Conservation (phyloP, 2,888 invertebrate species). For the Lepidochrysops patricia region DNA sequence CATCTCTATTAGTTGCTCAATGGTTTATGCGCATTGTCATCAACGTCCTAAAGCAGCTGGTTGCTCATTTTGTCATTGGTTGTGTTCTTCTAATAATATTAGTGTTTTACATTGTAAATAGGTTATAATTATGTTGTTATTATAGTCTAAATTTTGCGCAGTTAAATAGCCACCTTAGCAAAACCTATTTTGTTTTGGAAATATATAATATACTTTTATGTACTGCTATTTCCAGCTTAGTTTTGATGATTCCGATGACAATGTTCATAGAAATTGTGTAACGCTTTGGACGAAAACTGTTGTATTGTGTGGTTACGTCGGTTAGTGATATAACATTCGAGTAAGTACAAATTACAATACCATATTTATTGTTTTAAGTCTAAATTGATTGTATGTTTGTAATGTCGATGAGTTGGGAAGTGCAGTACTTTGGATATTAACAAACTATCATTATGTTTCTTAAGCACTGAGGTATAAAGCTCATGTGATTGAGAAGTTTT, state of each 20-base stretch:
- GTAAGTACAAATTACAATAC: conserved; percentile 8
- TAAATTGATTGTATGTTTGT: not conserved
- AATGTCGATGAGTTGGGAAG: not conserved
- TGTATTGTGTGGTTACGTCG: not conserved
- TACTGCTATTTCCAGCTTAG: not conserved
- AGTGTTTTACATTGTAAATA: too few species aligned
- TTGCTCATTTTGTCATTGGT: too few species aligned
- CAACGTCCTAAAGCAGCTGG: not conserved
- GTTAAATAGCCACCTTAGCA: too few species aligned
- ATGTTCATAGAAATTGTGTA: not conserved
- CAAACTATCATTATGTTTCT: not conserved
- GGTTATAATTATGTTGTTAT: too few species aligned
- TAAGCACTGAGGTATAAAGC: not conserved
- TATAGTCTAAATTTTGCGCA: too few species aligned
- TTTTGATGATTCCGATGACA: not conserved
- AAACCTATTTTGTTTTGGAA: too few species aligned
- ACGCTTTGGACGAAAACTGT: not conserved
- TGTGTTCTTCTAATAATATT: too few species aligned
- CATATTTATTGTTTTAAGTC: conserved; percentile 1
- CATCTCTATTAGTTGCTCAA: too few species aligned
- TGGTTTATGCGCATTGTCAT: not conserved
- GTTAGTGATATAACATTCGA: conserved; percentile 8
- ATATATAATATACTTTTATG: too few species aligned
- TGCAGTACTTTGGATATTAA: not conserved
- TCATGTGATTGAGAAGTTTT: too few species aligned